A percentile compares a stretch with the other conserved stretches of the same genome.
phyloP scores from a whole-genome alignment of 2,113 vertebrate genomes.

The Riparia riparia region DNA sequence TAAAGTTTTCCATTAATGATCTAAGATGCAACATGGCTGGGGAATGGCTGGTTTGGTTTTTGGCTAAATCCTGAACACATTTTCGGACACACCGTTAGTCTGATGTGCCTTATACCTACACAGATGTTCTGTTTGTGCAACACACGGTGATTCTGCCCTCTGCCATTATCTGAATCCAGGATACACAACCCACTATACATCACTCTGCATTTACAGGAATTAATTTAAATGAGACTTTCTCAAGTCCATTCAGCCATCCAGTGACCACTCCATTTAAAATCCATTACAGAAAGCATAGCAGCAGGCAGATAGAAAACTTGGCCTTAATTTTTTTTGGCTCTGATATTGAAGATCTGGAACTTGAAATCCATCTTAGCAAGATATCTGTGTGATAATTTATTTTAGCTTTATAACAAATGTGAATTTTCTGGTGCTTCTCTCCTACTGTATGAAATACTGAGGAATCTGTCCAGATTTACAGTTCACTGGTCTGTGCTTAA shows the following conservation, averaged over 20 bases:
- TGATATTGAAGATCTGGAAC: neutral
- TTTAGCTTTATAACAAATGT: neutral
- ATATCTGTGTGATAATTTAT: neutral
- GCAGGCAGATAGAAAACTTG: neutral
- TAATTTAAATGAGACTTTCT: neutral
- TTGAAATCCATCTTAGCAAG: neutral
- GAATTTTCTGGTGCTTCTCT: neutral
- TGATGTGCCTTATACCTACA: neutral
- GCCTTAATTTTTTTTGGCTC: neutral
- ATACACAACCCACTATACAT: neutral
- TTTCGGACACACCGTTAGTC: neutral
- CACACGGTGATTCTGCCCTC: fast-evolving
- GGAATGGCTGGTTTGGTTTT: neutral
- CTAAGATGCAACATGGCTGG: neutral
- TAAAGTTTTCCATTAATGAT: neutral
- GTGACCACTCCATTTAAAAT: neutral
- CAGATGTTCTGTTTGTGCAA: neutral
- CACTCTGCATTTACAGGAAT: neutral
- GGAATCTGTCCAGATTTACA: neutral
- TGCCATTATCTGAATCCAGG: neutral
- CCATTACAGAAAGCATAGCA: neutral
- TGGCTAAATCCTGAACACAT: neutral
- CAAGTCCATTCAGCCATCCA: neutral
- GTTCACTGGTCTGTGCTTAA: neutral
- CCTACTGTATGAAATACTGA: neutral